Evolutionary conservation across 2,113 vertebrate genomes (phyloP), one percentile per base, ranked within the genome.

Genomic region (Callithrix jacchus): DNA sequence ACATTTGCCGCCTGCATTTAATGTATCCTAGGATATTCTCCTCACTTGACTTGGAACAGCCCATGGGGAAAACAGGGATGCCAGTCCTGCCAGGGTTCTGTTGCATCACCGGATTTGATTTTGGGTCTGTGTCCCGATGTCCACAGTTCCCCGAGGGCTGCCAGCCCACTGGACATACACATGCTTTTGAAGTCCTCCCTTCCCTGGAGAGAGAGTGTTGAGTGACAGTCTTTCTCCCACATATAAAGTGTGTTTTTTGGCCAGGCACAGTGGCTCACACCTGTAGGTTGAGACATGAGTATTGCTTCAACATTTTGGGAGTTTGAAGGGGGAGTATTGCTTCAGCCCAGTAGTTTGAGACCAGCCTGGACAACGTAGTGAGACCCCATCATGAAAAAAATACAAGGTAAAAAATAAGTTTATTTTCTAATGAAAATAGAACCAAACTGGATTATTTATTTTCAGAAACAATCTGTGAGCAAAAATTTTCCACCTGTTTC

Each of bases 91-190:
- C 10, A 5, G 61, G 37, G 14, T 11, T 13, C 20, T 16, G 27
- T 2, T 1, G 4, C 21, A 25, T 66, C 64, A 17, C 16, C 4
- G 2, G 2, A 3, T 2, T 2, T 49, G 32, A 14, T 64, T 14
- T 30, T 5, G 25, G 21, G 12, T 71, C 37, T 18, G 40, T 7
- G 42, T 32, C 10, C 7, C 12, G 27, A 21, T 4, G 37, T 0
- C 40, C 8, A 0, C 0, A 0, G 23, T 11, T 58, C 42, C 40
- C 23, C 27, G 66, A n/a, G 6, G 0, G 6, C 42, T 8, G n/a
- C 70, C 66, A 37, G 52, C 30, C 35, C 21, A 10, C 18, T 3
- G 45, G 49, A 86, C 42, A 2, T 9, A 8, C 4, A 4, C 35
- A 13, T 47, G 71, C 40, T 80, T 70, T 42, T n/a, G 54, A 49